Evolutionary conservation across 1,140 invertebrate species (phyloP).

Genomic region (Rhizoglyphus robini): DNA sequence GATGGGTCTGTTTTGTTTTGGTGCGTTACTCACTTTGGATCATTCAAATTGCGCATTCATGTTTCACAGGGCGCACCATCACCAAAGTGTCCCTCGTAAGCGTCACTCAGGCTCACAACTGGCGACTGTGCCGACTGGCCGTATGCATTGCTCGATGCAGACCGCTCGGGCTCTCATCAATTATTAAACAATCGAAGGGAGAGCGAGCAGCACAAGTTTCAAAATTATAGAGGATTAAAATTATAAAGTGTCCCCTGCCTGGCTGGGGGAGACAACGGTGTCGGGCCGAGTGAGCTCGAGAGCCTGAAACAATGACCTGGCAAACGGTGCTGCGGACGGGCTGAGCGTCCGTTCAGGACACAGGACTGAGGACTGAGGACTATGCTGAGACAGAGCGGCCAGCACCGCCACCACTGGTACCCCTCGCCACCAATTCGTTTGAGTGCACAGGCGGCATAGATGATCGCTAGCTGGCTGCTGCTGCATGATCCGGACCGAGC

Average conservation of each 20-base stretch:
- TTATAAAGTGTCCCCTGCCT: constrained; percentile 12
- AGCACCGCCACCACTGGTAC: not conserved
- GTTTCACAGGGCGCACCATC: constrained; percentile 2
- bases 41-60: constrained; percentile 14
- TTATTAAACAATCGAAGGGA: constrained; percentile 9
- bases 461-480: not conserved
- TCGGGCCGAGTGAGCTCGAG: not conserved
- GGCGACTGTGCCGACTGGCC: too few species aligned
- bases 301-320: not conserved
- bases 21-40: not conserved
- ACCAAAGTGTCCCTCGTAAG: not conserved
- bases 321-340: not conserved
- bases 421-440: not conserved
- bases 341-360: too few species aligned
- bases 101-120: too few species aligned
- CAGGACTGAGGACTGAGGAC: too few species aligned
- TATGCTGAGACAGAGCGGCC: not conserved
- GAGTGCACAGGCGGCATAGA: too few species aligned
- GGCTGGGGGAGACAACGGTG: not conserved
- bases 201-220: constrained; percentile 6
- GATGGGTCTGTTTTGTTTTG: constrained; percentile 1
- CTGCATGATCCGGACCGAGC: not conserved
- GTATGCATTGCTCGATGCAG: too few species aligned
- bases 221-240: constrained; percentile 15
- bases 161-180: not conserved